Evolutionary conservation across 92 coral and sea anemone species (phyloP).

Genomic region (Porites rus): DNA sequence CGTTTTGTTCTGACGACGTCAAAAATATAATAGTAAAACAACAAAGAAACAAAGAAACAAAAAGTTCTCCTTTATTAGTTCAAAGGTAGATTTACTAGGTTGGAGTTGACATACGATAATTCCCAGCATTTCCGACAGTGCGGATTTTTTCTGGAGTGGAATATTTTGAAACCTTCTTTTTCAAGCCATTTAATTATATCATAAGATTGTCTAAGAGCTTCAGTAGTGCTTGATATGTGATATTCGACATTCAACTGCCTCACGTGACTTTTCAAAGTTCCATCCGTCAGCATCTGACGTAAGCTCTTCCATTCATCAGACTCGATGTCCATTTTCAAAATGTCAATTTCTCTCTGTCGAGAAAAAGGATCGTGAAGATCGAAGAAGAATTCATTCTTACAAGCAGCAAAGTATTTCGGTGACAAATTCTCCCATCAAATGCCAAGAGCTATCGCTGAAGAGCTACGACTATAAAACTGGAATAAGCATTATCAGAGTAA

Average conservation of each 20-base stretch:
- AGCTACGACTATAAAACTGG: no score
- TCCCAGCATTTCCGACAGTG: constrained; percentile 83
- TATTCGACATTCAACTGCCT: constrained; percentile 83
- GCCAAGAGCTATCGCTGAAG: no score
- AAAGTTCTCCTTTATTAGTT: not conserved
- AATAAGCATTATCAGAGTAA: no score
- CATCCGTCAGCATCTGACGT: constrained; percentile 88
- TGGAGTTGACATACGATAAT: constrained; percentile 84
- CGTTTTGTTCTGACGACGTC: no score
- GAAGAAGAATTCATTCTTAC: no score
- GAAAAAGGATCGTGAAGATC: not conserved
- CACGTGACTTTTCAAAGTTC: constrained; percentile 74
- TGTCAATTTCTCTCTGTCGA: constrained; percentile 71
- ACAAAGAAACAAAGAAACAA: no score
- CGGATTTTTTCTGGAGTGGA: constrained; percentile 76
- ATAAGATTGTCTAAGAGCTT: constrained; percentile 67
- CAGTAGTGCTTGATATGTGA: constrained; percentile 58
- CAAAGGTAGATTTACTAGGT: constrained; percentile 61
- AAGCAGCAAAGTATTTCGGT: no score
- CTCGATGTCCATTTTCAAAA: constrained; percentile 92
- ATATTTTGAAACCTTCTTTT: constrained; percentile 82
- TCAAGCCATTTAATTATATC: constrained; percentile 84
- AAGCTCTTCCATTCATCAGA: constrained; percentile 92
- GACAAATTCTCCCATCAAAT: no score
- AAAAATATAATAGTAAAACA: no score